phyloP scores from a whole-genome alignment of 2,888 invertebrate species.

The Pollenia angustigena region DNA sequence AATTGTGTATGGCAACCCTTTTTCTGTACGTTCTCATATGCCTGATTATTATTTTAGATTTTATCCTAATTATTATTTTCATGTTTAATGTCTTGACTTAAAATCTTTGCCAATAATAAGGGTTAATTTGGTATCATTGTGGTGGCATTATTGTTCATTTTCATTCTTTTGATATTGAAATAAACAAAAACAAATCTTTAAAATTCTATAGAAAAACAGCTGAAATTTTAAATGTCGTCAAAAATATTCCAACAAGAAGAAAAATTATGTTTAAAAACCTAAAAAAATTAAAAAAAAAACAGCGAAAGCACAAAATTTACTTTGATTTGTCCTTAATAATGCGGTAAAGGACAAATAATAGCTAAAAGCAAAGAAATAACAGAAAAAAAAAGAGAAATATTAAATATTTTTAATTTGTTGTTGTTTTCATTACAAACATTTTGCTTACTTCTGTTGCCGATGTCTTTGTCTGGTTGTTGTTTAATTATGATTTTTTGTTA shows the following conservation, averaged over 20 bases:
- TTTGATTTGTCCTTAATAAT: slow-evolving; percentile 45
- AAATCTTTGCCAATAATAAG: slow-evolving; percentile 58
- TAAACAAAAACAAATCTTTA: slow-evolving; percentile 33
- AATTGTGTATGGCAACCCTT: no score
- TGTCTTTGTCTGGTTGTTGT: slow-evolving; percentile 29
- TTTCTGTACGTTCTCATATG: not conserved
- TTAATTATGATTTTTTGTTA: slow-evolving; percentile 47
- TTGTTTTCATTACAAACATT: slow-evolving; percentile 9
- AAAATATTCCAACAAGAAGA: not conserved
- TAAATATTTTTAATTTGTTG: slow-evolving; percentile 38
- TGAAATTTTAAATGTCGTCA: slow-evolving; percentile 36
- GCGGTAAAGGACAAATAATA: slow-evolving; percentile 11
- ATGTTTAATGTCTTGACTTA: slow-evolving; percentile 33
- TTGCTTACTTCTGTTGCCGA: slow-evolving; percentile 4
- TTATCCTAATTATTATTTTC: slow-evolving; percentile 47
- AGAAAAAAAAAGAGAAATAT: slow-evolving; percentile 22
- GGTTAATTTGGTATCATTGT: slow-evolving; percentile 59
- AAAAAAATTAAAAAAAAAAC: not conserved
- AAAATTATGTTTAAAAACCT: slow-evolving; percentile 21
- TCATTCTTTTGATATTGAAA: slow-evolving; percentile 45
- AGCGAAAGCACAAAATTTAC: slow-evolving; percentile 1
- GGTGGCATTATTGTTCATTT: slow-evolving; percentile 43
- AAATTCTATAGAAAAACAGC: slow-evolving; percentile 53
- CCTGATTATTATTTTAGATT: slow-evolving; percentile 12
- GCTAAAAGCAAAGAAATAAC: not conserved